These are phyloP conservation scores for Microplitis manilae DNA, from an alignment of 2,888 invertebrate species.

Conservation along the genomic window DNA sequence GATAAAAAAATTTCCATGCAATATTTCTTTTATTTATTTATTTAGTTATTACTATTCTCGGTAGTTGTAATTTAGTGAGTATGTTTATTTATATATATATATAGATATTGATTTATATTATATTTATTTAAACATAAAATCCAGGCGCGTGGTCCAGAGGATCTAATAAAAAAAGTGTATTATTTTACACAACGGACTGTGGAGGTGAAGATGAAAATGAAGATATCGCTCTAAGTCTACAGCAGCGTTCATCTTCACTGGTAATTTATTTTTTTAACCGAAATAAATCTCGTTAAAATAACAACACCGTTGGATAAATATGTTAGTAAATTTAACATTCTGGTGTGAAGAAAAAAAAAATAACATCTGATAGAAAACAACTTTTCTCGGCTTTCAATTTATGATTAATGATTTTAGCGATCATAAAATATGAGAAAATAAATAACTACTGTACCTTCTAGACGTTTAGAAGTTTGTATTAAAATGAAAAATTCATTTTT, in stretches of 20 bases:
- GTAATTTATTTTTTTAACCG: slow-evolving; percentile 48
- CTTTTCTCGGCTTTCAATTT: slow-evolving; percentile 33
- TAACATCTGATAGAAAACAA: not conserved
- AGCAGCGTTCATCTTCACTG: slow-evolving; percentile 66
- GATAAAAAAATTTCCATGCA: slow-evolving; percentile 55
- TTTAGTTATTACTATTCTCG: not conserved
- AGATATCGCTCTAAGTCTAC: slow-evolving; percentile 60
- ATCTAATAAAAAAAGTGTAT: slow-evolving; percentile 64
- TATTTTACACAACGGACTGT: slow-evolving; percentile 68
- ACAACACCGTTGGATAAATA: slow-evolving; percentile 8
- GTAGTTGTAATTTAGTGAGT: not conserved
- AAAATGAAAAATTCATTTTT: not conserved
- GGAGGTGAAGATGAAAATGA: slow-evolving; percentile 67
- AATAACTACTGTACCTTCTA: not conserved
- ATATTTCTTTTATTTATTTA: slow-evolving; percentile 32
- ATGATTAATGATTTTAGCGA: slow-evolving; percentile 17
- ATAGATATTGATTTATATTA: not conserved
- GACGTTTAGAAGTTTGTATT: not conserved
- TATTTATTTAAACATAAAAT: slow-evolving; percentile 15
- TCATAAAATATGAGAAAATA: not conserved
- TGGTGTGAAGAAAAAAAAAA: not conserved
- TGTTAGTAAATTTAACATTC: not conserved
- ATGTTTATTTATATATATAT: not conserved
- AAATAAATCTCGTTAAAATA: slow-evolving; percentile 20
- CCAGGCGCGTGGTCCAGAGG: slow-evolving; percentile 60